phyloP scores from a whole-genome alignment of 2,113 vertebrate species.

The Meles meles region DNA sequence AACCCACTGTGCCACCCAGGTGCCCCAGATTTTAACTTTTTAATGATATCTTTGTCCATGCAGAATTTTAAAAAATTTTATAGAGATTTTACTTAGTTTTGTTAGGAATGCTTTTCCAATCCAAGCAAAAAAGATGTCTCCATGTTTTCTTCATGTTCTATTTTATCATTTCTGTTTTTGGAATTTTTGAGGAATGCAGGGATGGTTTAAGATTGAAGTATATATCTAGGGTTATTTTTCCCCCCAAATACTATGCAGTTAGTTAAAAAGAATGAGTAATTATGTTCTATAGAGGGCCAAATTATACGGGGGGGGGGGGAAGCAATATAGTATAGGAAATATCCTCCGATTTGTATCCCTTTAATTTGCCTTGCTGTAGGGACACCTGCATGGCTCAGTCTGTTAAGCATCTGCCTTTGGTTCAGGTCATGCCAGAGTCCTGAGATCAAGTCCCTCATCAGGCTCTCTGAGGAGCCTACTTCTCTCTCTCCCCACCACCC shows the following conservation, averaged over 20 bases:
- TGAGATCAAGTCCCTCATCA: not conserved
- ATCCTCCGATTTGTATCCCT: not conserved
- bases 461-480: not conserved
- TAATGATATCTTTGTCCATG: not conserved
- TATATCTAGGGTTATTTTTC: not conserved
- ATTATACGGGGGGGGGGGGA: not conserved
- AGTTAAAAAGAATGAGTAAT: not conserved
- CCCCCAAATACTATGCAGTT: not conserved
- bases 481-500: not conserved
- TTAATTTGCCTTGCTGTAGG: not conserved
- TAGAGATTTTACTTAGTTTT: not conserved
- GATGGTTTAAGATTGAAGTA: not conserved
- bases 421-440: not conserved
- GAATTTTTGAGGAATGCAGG: not conserved
- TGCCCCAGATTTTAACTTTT: not conserved
- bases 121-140: not conserved
- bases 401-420: not conserved
- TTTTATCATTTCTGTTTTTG: not conserved
- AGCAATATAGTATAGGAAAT: not conserved
- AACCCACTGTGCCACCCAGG: not conserved
- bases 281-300: not conserved
- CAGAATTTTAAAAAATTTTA: not conserved
- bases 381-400: not conserved
- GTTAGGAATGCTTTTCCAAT: not conserved
- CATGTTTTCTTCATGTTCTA: not conserved